A percentile compares a stretch with the other conserved stretches of the same genome.
Conservation (phyloP, 2,797 vertebrate species). For the Anolis apletophallus region DNA sequence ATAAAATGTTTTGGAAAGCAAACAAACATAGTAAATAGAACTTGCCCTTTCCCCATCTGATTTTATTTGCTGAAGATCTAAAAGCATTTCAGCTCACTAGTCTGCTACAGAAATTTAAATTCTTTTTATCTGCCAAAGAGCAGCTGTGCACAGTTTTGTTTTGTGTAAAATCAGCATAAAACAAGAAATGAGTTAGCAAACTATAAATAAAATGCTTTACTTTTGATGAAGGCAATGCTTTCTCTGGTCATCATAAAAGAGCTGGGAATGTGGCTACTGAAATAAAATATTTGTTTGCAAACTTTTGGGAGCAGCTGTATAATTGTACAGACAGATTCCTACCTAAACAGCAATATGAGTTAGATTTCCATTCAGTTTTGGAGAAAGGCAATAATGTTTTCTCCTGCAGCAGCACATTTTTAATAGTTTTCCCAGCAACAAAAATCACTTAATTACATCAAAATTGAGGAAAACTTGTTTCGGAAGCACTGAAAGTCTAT, state of each 20-base stretch:
- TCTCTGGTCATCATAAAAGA: constrained; percentile 39
- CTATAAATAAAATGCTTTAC: constrained; percentile 50
- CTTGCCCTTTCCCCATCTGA: constrained; percentile 39
- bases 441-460: constrained; percentile 47
- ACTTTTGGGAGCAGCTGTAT: not conserved
- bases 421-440: constrained; percentile 27
- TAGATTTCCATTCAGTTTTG: constrained; percentile 28
- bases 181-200: constrained; percentile 55
- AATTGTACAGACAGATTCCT: constrained; percentile 18
- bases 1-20: constrained; percentile 49
- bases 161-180: constrained; percentile 65
- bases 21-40: constrained; percentile 52
- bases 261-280: constrained; percentile 3
- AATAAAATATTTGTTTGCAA: constrained; percentile 30
- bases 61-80: constrained; percentile 64
- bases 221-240: constrained; percentile 46
- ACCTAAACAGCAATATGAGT: constrained; percentile 11
- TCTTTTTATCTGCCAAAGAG: constrained; percentile 71
- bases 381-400: not conserved
- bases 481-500: constrained; percentile 16
- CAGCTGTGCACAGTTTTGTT: constrained; percentile 69
- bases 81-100: constrained; percentile 58
- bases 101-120: constrained; percentile 61
- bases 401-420: constrained; percentile 28
- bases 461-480: constrained; percentile 33